Evolutionary conservation across 2,113 vertebrate genomes (phyloP), one percentile per base, ranked within the genome.

Genomic region (Lynx canadensis): DNA sequence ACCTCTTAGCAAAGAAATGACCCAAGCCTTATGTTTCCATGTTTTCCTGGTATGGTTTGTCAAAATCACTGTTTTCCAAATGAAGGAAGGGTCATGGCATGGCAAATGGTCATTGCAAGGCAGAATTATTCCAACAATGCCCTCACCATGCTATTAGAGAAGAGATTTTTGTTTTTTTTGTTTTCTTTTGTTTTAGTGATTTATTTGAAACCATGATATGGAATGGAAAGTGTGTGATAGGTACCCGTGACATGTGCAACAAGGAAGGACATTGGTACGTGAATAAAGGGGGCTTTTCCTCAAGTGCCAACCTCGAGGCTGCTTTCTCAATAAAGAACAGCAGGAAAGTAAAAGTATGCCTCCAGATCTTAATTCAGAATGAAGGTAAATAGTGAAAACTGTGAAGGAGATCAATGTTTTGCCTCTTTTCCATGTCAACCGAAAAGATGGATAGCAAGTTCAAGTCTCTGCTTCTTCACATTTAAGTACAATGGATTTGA

Each of bases 341-440:
- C 21, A 52, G n/a, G 31, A 86, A 78, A 31, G 31, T 60, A 41
- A 96, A 94, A 95, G 41, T 90, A n/a, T 48, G 9, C 50, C 57
- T 94, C 41, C 13, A 66, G n/a, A 45, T 60, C 66, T 85, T 95
- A 85, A 82, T 87, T 92, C 71, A 69, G 38, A 69, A 36, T 88
- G 78, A 55, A 15, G 63, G 33, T 52, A 86, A 38, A 48, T 60
- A 31, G 18, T 31, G 29, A 91, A 80, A 65, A 83, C 41, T 76
- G 41, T 68, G 31, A 93, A 69, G 69, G n/a, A 85, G 27, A 48
- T 89, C 73, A 91, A 66, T 95, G 57, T 93, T 88, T 79, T n/a
- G 7, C 76, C n/a, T 87, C 63, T 87, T 79, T 23, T 93, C 18
- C 31, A 19, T 52, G 38, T 76, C 36, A 4, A 63, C 19, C 31